Evolutionary conservation across 2,888 invertebrate species (phyloP), one percentile per base, ranked within the genome.

Genomic region (Mythimna pallens): DNA sequence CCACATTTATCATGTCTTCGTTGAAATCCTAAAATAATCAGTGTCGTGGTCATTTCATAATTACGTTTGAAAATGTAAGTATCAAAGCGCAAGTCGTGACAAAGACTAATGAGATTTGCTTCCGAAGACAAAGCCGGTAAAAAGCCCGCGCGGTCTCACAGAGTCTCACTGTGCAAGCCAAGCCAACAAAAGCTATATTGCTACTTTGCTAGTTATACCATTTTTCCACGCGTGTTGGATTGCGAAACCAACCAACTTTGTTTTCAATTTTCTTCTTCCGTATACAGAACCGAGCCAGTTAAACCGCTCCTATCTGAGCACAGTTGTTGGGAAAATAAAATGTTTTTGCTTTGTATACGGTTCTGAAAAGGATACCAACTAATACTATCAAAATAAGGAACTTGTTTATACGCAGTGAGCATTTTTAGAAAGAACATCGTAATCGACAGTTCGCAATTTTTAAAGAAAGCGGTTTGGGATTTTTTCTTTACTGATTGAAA

Each of bases 71-170:
- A 81, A 82, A 78, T 76, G 77, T 76, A 81, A 78, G 81, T 84
- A 74, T 61, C 68, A 78, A 63, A 69, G 74, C 83, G 65, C 73
- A 62, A 71, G 75, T 83, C 76, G 80, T 80, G 90, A 91, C 90
- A 89, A 86, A 90, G 89, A 92, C 89, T 90, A 93, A 94, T 91
- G 91, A 91, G 89, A 88, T 90, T 92, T 89, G 87, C 87, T 90
- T 88, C 88, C 86, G 82, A 90, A 89, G 87, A 89, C 89, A 90
- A 87, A 87, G 87, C 84, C 72, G 74, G 83, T 83, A 86, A 89
- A 88, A 90, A 87, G 67, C 73, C 73, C 66, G 74, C 82, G 74
- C 83, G 83, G 76, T 72, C 70, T 80, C 73, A 71, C 74, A 22
- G 58, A 34, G 54, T 50, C 74, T 43, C 73, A 17, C n/a, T 54